Percentiles rank a stretch among this genome's conserved stretches.
Conservation (phyloP, 2,797 vertebrate genomes). For the Brotula barbata region DNA sequence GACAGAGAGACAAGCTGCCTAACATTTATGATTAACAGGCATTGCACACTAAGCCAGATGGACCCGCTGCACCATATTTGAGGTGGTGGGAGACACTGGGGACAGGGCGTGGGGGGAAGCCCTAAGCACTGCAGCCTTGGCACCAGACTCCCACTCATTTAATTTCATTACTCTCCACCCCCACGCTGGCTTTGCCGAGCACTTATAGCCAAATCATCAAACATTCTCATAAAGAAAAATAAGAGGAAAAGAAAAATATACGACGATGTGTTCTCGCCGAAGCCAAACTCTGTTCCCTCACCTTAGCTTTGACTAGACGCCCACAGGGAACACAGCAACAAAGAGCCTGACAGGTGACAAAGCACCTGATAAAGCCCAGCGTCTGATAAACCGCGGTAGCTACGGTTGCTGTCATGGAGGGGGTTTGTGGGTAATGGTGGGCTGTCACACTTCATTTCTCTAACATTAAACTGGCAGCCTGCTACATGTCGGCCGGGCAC, state of each 20-base stretch:
- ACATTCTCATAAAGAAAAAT: constrained; percentile 13
- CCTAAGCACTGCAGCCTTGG: constrained; percentile 62
- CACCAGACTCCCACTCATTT: constrained; percentile 52
- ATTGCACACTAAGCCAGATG: constrained; percentile 40
- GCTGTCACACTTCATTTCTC: constrained; percentile 36
- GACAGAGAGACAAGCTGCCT: constrained; percentile 19
- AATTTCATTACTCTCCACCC: constrained; percentile 47
- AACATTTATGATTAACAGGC: constrained; percentile 51
- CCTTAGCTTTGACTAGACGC: constrained; percentile 1
- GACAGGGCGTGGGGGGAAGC: constrained; percentile 20
- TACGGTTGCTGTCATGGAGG: constrained; percentile 41
- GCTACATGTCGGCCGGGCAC: constrained; percentile 13
- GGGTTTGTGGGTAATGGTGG: constrained; percentile 29
- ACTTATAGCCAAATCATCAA: constrained; percentile 42
- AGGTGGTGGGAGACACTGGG: constrained; percentile 47
- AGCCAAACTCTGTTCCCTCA: not conserved
- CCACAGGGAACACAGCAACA: not conserved
- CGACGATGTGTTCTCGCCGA: no score
- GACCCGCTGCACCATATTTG: constrained; percentile 47
- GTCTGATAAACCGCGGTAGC: no score
- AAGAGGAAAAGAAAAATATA: not conserved
- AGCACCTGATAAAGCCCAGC: constrained; percentile 2
- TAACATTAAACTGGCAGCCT: constrained; percentile 30
- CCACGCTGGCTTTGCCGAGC: constrained; percentile 31
- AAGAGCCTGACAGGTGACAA: constrained; percentile 3